Conservation (phyloP, 2,113 vertebrate species). For the Tricholaema leucomelas region DNA sequence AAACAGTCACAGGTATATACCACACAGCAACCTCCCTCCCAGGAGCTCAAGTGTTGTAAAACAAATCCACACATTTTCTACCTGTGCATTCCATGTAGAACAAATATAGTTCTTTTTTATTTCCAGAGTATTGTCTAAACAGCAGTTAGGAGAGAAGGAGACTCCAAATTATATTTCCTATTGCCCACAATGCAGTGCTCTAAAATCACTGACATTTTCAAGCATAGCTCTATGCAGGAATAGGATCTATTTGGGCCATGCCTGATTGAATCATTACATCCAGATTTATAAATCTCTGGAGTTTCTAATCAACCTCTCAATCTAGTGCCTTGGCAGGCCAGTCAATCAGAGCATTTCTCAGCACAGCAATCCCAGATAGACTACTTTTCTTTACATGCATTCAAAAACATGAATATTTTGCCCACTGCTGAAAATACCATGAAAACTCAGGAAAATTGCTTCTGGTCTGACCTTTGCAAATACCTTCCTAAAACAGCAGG, state of each 20-base stretch:
- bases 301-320: slow-evolving; percentile 31
- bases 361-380: background rate
- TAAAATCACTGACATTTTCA: slow-evolving; percentile 26
- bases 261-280: slow-evolving; percentile 22
- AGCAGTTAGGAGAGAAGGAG: background rate
- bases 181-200: background rate
- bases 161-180: background rate
- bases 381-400: background rate
- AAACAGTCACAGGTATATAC: background rate
- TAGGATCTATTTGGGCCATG: background rate
- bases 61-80: slow-evolving; percentile 22
- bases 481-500: background rate
- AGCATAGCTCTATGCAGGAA: background rate
- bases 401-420: background rate
- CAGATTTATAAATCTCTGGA: slow-evolving; percentile 28
- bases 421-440: background rate
- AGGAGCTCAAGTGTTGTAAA: background rate
- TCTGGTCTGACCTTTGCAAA: slow-evolving; percentile 23
- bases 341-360: slow-evolving; percentile 20
- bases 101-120: slow-evolving; percentile 7
- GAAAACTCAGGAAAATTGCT: slow-evolving; percentile 1
- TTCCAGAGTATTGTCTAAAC: background rate
- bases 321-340: slow-evolving; percentile 24
- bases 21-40: background rate
- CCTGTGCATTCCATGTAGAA: background rate